Conservation (phyloP, 2,797 vertebrate species). For the Leptoclinus maculatus region DNA sequence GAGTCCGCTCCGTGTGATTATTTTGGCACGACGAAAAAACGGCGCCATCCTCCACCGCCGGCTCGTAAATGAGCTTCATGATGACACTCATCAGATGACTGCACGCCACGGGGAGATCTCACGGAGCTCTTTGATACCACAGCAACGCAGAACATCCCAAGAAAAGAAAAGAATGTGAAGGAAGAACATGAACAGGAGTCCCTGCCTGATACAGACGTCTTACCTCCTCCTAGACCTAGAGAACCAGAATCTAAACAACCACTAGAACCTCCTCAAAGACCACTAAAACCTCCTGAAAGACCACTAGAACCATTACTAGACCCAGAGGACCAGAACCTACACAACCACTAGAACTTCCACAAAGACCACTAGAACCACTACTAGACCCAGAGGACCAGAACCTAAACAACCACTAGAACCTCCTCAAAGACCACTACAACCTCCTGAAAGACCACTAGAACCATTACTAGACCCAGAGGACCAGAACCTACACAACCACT, state of each 20-base stretch:
- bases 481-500: neutral
- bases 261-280: neutral
- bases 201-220: neutral
- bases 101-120: neutral
- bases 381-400: neutral
- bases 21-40: neutral
- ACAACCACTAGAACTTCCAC: neutral
- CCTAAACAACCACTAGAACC: neutral
- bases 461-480: neutral
- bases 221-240: neutral
- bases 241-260: neutral
- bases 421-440: neutral
- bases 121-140: neutral
- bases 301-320: neutral
- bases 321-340: neutral
- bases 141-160: neutral
- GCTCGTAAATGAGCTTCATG: neutral
- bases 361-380: neutral
- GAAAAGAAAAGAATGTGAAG: neutral
- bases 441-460: neutral
- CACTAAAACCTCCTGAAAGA: fast-evolving
- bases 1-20: slow-evolving; percentile 16
- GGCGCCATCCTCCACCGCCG: neutral
- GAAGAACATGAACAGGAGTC: neutral
- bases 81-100: slow-evolving; percentile 53